Percentiles rank a stretch among this genome's conserved stretches.
Conservation (phyloP, 2,888 invertebrate species). For the Microctonus aethiopoides region DNA sequence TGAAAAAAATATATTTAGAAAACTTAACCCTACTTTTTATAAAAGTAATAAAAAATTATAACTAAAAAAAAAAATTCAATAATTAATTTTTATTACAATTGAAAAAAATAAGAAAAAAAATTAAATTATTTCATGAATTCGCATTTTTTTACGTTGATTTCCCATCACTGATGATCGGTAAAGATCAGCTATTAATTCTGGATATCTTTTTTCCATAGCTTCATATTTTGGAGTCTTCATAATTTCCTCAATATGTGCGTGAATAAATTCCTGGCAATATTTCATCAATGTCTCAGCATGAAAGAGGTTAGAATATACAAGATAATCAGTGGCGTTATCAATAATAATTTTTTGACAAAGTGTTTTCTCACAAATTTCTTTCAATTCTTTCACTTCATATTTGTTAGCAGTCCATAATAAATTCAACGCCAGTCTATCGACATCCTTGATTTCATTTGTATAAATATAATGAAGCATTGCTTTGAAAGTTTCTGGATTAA, state of each 20-base stretch:
- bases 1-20: no score
- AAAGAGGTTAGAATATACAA: not conserved
- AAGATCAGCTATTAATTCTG: not conserved
- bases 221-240: not conserved
- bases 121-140: not conserved
- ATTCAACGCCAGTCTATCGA: not conserved
- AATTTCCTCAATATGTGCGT: not conserved
- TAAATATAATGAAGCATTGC: constrained; percentile 4
- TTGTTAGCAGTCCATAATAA: constrained; percentile 4
- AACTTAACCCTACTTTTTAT: no score
- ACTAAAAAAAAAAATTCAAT: no score
- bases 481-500: not conserved
- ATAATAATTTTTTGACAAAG: not conserved
- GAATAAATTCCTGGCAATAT: not conserved
- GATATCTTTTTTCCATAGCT: not conserved
- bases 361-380: not conserved
- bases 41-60: no score
- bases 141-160: not conserved
- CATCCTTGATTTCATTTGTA: not conserved
- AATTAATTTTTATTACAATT: no score
- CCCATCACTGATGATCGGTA: no score
- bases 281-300: not conserved
- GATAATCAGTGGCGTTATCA: not conserved
- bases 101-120: no score
- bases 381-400: not conserved